Conservation (phyloP, 2,888 invertebrate genomes). For the Bhutanitis thaidina region DNA sequence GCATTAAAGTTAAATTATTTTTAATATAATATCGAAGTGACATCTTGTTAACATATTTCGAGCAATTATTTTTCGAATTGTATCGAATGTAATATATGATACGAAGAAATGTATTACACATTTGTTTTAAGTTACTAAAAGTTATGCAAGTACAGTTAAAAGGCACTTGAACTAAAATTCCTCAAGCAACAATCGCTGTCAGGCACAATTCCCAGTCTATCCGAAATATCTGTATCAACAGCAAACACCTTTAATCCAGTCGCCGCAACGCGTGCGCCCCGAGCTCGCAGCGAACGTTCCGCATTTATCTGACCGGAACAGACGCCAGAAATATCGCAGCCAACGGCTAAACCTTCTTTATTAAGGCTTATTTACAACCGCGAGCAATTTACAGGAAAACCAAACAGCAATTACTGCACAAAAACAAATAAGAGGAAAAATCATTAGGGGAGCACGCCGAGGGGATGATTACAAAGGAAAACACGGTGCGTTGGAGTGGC, state of each 20-base stretch:
- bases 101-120: no score
- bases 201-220: no score
- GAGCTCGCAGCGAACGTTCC: background rate
- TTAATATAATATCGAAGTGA: no score
- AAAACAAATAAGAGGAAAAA: constrained; percentile 77
- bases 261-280: background rate
- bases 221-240: background rate
- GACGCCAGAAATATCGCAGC: constrained; percentile 18
- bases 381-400: constrained; percentile 71
- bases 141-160: no score
- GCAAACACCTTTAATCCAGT: background rate
- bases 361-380: constrained; percentile 51
- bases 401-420: constrained; percentile 75
- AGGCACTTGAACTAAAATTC: no score
- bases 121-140: no score
- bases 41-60: no score
- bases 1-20: background rate
- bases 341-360: constrained; percentile 28
- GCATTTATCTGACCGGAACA: constrained; percentile 14
- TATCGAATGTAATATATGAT: no score
- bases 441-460: constrained; percentile 60
- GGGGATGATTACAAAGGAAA: constrained; percentile 68
- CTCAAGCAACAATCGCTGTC: no score
- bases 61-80: no score
- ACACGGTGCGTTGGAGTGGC: constrained; percentile 52